Percentiles rank a stretch among this genome's conserved stretches.
Evolutionary conservation across 2,888 invertebrate genomes (phyloP).

Genomic region (Nycteola revayana): DNA sequence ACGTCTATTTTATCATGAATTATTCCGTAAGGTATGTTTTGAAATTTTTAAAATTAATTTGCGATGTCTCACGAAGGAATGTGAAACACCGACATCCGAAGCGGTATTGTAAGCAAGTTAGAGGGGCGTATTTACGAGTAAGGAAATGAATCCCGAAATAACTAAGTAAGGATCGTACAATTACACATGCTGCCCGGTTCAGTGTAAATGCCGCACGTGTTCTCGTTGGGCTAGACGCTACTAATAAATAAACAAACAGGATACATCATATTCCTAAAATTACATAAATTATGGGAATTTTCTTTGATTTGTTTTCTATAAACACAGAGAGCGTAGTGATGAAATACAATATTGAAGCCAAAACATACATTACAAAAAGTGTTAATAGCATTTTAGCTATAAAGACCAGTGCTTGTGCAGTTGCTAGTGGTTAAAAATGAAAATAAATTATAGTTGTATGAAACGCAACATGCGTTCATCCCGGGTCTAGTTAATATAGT

Average conservation of each 20-base stretch:
- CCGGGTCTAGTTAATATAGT: too few relatives aligned
- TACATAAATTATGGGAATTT: constrained; percentile 7
- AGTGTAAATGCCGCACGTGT: constrained; percentile 50
- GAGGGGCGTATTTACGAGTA: constrained; percentile 34
- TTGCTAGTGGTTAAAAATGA: constrained; percentile 8
- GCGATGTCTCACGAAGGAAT: constrained; percentile 26
- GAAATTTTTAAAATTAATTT: constrained; percentile 45
- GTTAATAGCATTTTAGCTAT: too few relatives aligned
- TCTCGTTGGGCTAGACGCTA: constrained; percentile 30
- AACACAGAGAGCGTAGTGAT: too few relatives aligned
- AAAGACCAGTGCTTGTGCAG: too few relatives aligned
- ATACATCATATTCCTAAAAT: constrained; percentile 22
- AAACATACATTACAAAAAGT: too few relatives aligned
- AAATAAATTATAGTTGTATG: constrained; percentile 12
- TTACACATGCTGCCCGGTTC: constrained; percentile 46
- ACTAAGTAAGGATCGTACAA: constrained; percentile 52
- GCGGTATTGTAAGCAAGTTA: constrained; percentile 12
- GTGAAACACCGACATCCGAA: constrained; percentile 14
- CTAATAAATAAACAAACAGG: constrained; percentile 32
- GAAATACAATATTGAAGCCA: too few relatives aligned
- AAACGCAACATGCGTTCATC: constrained; percentile 11
- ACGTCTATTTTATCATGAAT: constrained; percentile 65
- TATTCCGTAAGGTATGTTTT: constrained; percentile 50
- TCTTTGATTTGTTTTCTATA: constrained; percentile 21
- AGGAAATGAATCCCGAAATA: constrained; percentile 56